Base-by-base conservation (phyloP, 2,113 vertebrate species). In the Paramormyrops kingsleyae region DNA sequence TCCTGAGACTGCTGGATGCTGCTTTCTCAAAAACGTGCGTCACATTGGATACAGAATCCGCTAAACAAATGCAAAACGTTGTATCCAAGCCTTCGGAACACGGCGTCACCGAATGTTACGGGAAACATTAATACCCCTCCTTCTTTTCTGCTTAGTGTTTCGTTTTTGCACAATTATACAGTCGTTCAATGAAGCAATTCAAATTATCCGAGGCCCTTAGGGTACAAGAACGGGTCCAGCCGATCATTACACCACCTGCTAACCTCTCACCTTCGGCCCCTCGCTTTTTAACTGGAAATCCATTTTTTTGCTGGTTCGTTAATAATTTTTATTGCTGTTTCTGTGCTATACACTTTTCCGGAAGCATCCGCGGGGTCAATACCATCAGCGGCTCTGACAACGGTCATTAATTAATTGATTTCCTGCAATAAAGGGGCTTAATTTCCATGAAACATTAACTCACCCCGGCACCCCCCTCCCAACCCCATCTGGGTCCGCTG, bases 261-360 rank as follows among this genome's bases (percentile, higher is more conserved):
- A 31, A 70, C 62, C 62, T 31, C 62, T 70, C 62, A 70, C 62
- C 62, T 70, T 31, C 62, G 62, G 27, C 62, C 62, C 62, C n/a
- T 13, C 27, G 27, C n/a, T 70, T 70, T 70, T 70, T 70, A 70
- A 70, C 62, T 70, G 62, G 62, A 70, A 70, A 70, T 70, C 62
- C 62, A 70, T 70, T 70, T 70, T 70, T 70, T 70, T 70, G 62
- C n/a, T 70, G 62, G n/a, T 70, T 70, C 62, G 62, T 70, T 70
- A 70, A 70, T 31, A 70, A 70, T 31, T 70, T 70, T 70, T 70
- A 70, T 70, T 70, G 62, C 62, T 70, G 62, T 70, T 70, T 70
- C 62, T 70, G 62, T 70, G 62, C 62, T 70, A 70, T 70, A 70
- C 62, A 10, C 62, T 70, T 70, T 70, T 70, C 62, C 3, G 27